Percentiles rank a stretch among this genome's conserved stretches.
phyloP scores from a whole-genome alignment of 2,113 vertebrate genomes.

The Misgurnus mizolepis region DNA sequence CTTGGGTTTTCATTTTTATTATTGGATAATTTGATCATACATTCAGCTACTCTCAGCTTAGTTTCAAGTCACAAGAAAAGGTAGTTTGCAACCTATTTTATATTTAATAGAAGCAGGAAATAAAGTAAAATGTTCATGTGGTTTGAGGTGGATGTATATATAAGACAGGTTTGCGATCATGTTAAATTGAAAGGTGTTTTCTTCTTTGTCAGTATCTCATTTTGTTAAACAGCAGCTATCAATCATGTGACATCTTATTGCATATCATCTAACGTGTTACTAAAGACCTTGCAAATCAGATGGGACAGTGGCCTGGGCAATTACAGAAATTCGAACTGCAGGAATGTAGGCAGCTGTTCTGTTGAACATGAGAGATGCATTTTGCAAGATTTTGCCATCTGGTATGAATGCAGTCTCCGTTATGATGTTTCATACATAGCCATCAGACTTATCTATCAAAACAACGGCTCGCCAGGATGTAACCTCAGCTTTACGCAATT shows the following conservation, averaged over 20 bases:
- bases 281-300: background rate
- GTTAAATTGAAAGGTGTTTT: too few relatives aligned
- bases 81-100: too few relatives aligned
- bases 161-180: too few relatives aligned
- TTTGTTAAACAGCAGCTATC: slow-evolving; percentile 16
- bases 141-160: too few relatives aligned
- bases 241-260: slow-evolving; percentile 29
- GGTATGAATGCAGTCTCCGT: slow-evolving; percentile 5
- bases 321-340: background rate
- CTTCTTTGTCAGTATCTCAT: background rate
- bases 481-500: background rate
- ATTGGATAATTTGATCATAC: too few relatives aligned
- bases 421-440: background rate
- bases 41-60: too few relatives aligned
- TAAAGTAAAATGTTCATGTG: too few relatives aligned
- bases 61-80: too few relatives aligned
- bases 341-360: slow-evolving; percentile 8
- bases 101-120: too few relatives aligned
- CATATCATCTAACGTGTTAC: slow-evolving; percentile 15
- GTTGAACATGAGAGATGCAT: background rate
- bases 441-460: slow-evolving; percentile 19
- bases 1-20: too few relatives aligned
- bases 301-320: background rate
- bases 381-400: slow-evolving; percentile 13
- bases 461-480: background rate